Evolutionary conservation across 2,888 invertebrate genomes (phyloP).

Genomic region (Drosophila neutralis): DNA sequence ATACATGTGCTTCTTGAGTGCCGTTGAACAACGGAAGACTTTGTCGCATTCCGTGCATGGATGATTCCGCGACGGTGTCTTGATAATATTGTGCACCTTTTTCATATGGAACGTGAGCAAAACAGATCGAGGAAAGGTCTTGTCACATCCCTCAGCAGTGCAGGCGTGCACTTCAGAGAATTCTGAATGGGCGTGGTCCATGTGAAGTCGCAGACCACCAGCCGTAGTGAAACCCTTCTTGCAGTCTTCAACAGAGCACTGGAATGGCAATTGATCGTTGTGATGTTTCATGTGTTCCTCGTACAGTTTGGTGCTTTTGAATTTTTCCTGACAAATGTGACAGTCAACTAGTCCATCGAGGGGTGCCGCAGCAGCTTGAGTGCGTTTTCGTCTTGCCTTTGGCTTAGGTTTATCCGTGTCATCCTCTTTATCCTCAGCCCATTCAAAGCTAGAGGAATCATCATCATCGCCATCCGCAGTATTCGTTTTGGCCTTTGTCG

Average conservation of each 20-base stretch:
- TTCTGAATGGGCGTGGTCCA: slow-evolving; percentile 80
- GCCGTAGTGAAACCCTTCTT: slow-evolving; percentile 81
- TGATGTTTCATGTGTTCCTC: slow-evolving; percentile 82
- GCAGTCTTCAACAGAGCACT: slow-evolving; percentile 78
- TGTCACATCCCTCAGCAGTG: slow-evolving; percentile 77
- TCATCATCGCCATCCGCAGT: slow-evolving; percentile 35
- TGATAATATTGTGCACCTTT: slow-evolving; percentile 74
- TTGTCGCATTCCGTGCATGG: slow-evolving; percentile 82
- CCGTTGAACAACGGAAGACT: slow-evolving; percentile 81
- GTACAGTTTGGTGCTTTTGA: slow-evolving; percentile 74
- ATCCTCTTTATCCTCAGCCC: slow-evolving; percentile 27
- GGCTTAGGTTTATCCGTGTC: slow-evolving; percentile 37
- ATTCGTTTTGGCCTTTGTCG: slow-evolving; percentile 20
- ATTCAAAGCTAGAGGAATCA: slow-evolving; percentile 49
- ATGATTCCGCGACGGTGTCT: slow-evolving; percentile 65
- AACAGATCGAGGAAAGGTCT: slow-evolving; percentile 73
- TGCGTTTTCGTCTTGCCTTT: slow-evolving; percentile 63
- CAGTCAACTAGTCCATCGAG: slow-evolving; percentile 71
- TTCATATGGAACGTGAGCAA: slow-evolving; percentile 78
- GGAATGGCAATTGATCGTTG: slow-evolving; percentile 79
- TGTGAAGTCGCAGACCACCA: slow-evolving; percentile 73
- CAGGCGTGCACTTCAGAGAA: slow-evolving; percentile 74
- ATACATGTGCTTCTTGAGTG: slow-evolving; percentile 82
- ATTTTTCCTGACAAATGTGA: slow-evolving; percentile 80
- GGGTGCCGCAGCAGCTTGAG: slow-evolving; percentile 56